Conservation (phyloP, 2,113 vertebrate genomes). For the Eonycteris spelaea region DNA sequence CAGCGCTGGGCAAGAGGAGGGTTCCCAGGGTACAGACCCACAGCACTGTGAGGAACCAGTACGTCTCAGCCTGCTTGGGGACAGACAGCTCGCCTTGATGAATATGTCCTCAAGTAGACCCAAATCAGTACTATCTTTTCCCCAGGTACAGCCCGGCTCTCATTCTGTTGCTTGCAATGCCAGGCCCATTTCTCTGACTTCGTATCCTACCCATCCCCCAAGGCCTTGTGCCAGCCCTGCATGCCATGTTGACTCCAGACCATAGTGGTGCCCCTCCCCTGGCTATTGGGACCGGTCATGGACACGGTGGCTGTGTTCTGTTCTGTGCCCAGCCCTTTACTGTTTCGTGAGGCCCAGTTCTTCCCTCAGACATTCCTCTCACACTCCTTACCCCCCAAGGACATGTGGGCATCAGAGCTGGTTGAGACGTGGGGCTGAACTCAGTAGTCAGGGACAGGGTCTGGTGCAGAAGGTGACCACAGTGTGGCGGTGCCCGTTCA, state of each 20-base stretch:
- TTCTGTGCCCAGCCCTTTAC: not conserved
- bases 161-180: not conserved
- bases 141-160: not conserved
- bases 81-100: not conserved
- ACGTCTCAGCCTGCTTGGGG: not conserved
- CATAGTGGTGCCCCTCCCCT: not conserved
- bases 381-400: not conserved
- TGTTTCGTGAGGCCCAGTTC: not conserved
- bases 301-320: not conserved
- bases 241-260: no score
- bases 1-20: not conserved
- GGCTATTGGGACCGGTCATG: not conserved
- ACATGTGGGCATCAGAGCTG: not conserved
- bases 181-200: not conserved
- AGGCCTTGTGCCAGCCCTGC: not conserved
- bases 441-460: not conserved
- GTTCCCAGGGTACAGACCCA: not conserved
- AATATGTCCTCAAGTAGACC: no score
- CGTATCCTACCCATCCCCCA: rapidly evolving
- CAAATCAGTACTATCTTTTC: no score
- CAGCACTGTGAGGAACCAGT: not conserved
- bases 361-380: not conserved
- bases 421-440: not conserved
- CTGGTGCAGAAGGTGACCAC: not conserved
- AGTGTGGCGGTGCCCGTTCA: not conserved